These are phyloP conservation scores for Doryteuthis pealeii DNA, from an alignment of 1,140 invertebrate species.

Conservation along the genomic window DNA sequence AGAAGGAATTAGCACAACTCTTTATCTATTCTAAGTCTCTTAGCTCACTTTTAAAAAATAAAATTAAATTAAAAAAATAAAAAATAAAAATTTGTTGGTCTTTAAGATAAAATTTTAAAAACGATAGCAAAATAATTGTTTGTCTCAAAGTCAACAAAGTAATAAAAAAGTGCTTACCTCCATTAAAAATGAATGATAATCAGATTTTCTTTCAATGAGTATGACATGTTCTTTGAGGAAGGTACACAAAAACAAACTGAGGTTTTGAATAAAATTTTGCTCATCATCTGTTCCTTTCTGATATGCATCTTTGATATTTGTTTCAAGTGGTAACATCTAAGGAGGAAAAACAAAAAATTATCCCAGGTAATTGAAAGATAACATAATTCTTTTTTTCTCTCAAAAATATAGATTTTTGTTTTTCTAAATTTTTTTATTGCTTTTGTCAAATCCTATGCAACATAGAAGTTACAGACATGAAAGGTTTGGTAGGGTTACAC, in stretches of 20 bases:
- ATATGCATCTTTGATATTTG: slow-evolving; percentile 93
- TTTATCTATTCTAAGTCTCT: too few species aligned
- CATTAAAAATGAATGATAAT: slow-evolving; percentile 48
- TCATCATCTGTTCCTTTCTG: slow-evolving; percentile 90
- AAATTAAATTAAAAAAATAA: too few species aligned
- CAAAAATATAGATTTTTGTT: too few species aligned
- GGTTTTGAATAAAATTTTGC: slow-evolving; percentile 98
- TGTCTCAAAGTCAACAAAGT: slow-evolving; percentile 56
- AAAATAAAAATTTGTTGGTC: too few species aligned
- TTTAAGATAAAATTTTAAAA: too few species aligned
- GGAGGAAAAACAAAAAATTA: not conserved
- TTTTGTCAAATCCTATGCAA: too few species aligned
- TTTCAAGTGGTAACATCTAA: slow-evolving; percentile 83
- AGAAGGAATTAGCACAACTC: too few species aligned
- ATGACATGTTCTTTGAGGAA: slow-evolving; percentile 94
- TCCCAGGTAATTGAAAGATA: not conserved
- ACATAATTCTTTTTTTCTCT: not conserved
- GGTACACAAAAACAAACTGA: slow-evolving; percentile 95
- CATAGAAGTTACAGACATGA: too few species aligned
- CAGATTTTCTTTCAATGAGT: slow-evolving; percentile 69
- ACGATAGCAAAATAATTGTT: too few species aligned
- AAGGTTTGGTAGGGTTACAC: too few species aligned
- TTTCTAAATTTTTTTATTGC: too few species aligned
- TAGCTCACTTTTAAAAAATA: too few species aligned
- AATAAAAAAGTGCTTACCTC: slow-evolving; percentile 39